Percentiles rank a stretch among this genome's conserved stretches.
These are phyloP conservation scores for Sinocyclocheilus grahami DNA, from an alignment of 2,113 vertebrate genomes.

Conservation along the genomic window DNA sequence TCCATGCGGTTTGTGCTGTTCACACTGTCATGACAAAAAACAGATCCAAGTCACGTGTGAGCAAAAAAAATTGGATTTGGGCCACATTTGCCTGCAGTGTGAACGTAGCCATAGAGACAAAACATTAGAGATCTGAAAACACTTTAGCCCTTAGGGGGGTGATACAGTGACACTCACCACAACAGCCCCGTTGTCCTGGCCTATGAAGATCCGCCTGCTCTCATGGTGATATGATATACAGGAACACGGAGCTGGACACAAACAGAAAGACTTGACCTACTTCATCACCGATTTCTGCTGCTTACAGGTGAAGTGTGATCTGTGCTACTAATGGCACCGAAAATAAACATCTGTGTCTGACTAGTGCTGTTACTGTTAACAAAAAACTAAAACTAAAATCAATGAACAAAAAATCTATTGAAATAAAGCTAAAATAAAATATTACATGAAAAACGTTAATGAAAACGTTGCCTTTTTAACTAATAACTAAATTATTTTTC, in stretches of 20 bases:
- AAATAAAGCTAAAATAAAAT: no score
- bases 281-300: not conserved
- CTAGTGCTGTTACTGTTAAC: no score
- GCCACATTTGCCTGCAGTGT: no score
- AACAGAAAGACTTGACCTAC: not conserved
- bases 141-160: not conserved
- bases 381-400: no score
- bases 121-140: not conserved
- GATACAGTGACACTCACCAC: constrained; percentile 81
- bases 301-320: not conserved
- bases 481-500: no score
- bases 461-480: no score
- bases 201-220: constrained; percentile 93
- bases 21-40: no score
- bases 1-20: no score
- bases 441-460: no score
- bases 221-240: constrained; percentile 95
- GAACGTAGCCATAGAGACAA: not conserved
- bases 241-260: constrained; percentile 85
- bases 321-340: not conserved
- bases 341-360: not conserved
- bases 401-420: no score
- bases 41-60: no score
- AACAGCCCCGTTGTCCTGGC: constrained; percentile 93
- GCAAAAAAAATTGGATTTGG: no score